Conservation (phyloP, 2,797 vertebrate species). For the Xenentodon cancila region DNA sequence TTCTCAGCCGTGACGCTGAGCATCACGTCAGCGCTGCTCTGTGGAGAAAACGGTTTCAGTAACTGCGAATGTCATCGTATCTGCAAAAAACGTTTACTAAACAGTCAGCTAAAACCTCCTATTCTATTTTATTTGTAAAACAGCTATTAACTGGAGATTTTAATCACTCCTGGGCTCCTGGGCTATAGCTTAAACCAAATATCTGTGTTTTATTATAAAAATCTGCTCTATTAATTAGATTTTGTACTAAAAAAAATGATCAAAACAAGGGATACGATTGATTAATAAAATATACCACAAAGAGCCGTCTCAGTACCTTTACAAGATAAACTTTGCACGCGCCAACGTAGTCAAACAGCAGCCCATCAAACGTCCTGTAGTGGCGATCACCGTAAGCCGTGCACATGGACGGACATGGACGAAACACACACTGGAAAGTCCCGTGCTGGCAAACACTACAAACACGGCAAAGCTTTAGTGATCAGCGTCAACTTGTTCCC, state of each 20-base stretch:
- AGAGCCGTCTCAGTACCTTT: slow-evolving; percentile 82
- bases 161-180: too few species aligned
- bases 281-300: too few species aligned
- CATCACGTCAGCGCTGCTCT: slow-evolving; percentile 85
- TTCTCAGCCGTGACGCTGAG: slow-evolving; percentile 89
- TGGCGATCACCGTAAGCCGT: slow-evolving; percentile 93
- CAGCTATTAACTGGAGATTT: too few species aligned
- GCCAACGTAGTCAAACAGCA: slow-evolving; percentile 92
- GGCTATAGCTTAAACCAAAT: too few species aligned
- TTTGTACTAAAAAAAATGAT: too few species aligned
- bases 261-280: too few species aligned
- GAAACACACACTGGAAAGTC: slow-evolving; percentile 90
- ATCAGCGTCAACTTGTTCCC: slow-evolving; percentile 65
- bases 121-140: too few species aligned
- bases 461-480: slow-evolving; percentile 66
- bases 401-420: slow-evolving; percentile 93
- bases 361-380: slow-evolving; percentile 94
- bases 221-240: too few species aligned
- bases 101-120: too few species aligned
- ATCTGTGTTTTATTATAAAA: too few species aligned
- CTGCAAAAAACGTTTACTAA: neutral
- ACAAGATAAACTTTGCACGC: slow-evolving; percentile 91
- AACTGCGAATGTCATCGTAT: neutral
- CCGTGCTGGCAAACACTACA: slow-evolving; percentile 91
- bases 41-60: slow-evolving; percentile 30